phyloP scores from a whole-genome alignment of 64 coral and sea anemone genomes.

The Actinia equina region DNA sequence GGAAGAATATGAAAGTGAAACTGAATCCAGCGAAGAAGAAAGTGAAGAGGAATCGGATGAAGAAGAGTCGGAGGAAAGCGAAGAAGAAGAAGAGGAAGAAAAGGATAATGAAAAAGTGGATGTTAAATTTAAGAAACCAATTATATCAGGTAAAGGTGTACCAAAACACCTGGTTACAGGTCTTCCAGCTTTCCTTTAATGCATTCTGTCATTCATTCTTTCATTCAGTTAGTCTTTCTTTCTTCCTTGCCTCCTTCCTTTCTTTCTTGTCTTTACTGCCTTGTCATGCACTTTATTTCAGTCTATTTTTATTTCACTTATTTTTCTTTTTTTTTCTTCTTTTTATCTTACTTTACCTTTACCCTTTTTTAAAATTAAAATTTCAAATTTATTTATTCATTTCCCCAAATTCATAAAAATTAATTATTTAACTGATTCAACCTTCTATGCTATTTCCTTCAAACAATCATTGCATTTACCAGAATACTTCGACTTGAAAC shows the following conservation, averaged over 20 bases:
- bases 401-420: no score
- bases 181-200: neutral
- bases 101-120: neutral
- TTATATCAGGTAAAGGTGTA: neutral
- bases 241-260: no score
- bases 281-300: no score
- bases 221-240: no score
- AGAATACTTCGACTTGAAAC: no score
- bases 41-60: neutral
- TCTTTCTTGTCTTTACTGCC: no score
- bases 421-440: no score
- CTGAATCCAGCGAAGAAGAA: conserved; percentile 28
- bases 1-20: conserved; percentile 47
- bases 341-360: neutral
- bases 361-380: neutral
- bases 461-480: no score
- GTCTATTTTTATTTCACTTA: no score
- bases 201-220: no score
- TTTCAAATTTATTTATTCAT: neutral
- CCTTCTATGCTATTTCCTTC: no score
- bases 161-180: neutral
- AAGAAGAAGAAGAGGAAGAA: neutral
- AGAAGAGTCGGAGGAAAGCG: conserved; percentile 20
- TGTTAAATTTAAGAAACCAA: neutral
- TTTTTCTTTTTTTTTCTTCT: no score